phyloP scores from a whole-genome alignment of 1,140 invertebrate genomes.

The Coptotermes formosanus region DNA sequence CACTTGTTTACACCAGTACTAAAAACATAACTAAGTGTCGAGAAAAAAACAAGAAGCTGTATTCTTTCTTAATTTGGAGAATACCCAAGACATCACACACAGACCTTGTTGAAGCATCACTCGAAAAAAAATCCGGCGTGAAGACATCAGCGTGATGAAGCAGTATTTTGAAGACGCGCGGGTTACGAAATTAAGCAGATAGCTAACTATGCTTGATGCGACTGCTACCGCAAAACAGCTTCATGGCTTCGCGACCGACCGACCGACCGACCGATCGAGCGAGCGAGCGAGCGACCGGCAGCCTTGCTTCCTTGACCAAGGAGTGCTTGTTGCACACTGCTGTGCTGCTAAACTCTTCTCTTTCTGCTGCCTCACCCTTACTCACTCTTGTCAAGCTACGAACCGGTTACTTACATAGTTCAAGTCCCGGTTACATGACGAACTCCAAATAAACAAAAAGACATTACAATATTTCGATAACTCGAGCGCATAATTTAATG shows the following conservation, averaged over 20 bases:
- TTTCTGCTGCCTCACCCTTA: background rate
- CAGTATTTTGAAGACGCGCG: too few species aligned
- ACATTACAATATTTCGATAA: background rate
- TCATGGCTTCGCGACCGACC: background rate
- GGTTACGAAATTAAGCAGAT: background rate
- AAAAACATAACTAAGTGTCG: too few species aligned
- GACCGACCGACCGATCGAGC: too few species aligned
- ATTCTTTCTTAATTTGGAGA: too few species aligned
- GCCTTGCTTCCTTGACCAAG: background rate
- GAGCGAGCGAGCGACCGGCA: too few species aligned
- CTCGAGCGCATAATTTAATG: background rate
- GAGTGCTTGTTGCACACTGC: conserved; percentile 1
- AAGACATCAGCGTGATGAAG: too few species aligned
- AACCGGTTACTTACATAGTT: conserved; percentile 16
- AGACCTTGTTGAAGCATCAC: too few species aligned
- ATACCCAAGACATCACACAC: too few species aligned
- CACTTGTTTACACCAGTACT: too few species aligned
- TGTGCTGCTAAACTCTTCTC: too few species aligned
- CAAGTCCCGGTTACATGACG: conserved; percentile 3
- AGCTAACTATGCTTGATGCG: background rate
- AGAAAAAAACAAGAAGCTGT: too few species aligned
- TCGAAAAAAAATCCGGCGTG: too few species aligned
- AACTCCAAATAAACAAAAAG: background rate
- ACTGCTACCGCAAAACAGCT: background rate
- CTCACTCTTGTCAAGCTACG: conserved; percentile 6